A percentile compares a stretch with the other conserved stretches of the same genome.
Conservation (phyloP, 1,140 invertebrate species). For the Musca vetustissima region DNA sequence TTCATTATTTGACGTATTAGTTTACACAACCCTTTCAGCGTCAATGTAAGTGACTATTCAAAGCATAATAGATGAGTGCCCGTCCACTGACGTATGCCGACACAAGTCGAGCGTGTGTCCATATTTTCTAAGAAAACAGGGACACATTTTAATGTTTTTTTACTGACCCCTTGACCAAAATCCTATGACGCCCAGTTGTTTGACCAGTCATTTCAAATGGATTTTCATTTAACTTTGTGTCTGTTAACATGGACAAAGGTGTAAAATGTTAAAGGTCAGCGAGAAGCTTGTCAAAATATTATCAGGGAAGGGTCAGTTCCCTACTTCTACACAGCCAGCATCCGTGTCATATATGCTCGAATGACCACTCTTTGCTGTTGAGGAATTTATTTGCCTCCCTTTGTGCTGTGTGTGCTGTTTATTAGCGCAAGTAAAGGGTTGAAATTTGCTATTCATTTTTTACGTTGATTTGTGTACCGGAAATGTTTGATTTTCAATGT, state of each 20-base stretch:
- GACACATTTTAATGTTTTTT: background rate
- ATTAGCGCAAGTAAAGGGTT: too few relatives aligned
- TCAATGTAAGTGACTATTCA: background rate
- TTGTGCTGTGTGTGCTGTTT: too few relatives aligned
- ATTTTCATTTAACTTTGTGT: background rate
- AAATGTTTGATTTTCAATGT: background rate
- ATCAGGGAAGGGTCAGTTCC: background rate
- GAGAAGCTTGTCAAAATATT: background rate
- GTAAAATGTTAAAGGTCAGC: constrained; percentile 11
- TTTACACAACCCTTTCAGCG: too few relatives aligned
- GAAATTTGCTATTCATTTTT: too few relatives aligned
- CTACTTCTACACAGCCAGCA: background rate
- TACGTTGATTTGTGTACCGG: background rate
- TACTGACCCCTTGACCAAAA: background rate
- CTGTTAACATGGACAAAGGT: background rate
- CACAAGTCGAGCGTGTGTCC: background rate
- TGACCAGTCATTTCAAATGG: constrained; percentile 7
- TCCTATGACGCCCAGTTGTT: background rate
- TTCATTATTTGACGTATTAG: constrained; percentile 4
- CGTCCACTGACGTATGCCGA: background rate
- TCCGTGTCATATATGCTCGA: background rate
- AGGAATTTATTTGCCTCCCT: background rate
- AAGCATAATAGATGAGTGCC: background rate
- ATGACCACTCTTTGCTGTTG: background rate
- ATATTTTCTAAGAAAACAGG: too few relatives aligned